A percentile compares a stretch with the other conserved stretches of the same genome.
phyloP scores from a whole-genome alignment of 1,140 invertebrate species.

The Teleopsis dalmanni region DNA sequence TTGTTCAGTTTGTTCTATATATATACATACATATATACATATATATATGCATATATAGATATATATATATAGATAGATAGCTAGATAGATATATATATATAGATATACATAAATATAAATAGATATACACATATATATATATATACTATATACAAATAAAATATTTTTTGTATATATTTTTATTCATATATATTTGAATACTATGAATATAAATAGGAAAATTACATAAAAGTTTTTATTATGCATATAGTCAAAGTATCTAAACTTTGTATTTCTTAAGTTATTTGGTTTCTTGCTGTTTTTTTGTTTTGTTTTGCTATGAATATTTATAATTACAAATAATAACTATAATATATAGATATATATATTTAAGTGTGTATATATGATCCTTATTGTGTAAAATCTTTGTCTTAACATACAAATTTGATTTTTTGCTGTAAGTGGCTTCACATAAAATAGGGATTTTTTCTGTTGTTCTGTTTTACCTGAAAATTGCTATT shows the following conservation, averaged over 20 bases:
- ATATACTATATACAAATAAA: neutral
- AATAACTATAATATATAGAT: neutral
- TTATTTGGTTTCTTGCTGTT: neutral
- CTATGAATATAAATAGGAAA: neutral
- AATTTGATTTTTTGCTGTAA: constrained; percentile 1
- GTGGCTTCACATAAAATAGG: neutral
- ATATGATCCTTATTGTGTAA: neutral
- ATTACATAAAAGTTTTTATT: neutral
- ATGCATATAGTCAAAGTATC: neutral
- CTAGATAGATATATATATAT: neutral
- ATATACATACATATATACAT: no score
- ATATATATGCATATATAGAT: neutral
- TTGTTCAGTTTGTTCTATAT: no score
- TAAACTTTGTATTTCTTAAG: neutral
- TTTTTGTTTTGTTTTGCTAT: neutral
- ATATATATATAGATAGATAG: neutral
- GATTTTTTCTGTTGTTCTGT: no score
- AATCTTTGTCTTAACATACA: constrained; percentile 3
- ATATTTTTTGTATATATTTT: neutral
- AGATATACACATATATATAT: neutral
- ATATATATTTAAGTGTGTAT: neutral
- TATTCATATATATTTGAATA: neutral
- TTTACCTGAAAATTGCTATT: no score
- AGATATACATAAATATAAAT: neutral
- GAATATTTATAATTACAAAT: neutral